phyloP scores from a whole-genome alignment of 2,113 vertebrate species.

The Seriola quinqueradiata region DNA sequence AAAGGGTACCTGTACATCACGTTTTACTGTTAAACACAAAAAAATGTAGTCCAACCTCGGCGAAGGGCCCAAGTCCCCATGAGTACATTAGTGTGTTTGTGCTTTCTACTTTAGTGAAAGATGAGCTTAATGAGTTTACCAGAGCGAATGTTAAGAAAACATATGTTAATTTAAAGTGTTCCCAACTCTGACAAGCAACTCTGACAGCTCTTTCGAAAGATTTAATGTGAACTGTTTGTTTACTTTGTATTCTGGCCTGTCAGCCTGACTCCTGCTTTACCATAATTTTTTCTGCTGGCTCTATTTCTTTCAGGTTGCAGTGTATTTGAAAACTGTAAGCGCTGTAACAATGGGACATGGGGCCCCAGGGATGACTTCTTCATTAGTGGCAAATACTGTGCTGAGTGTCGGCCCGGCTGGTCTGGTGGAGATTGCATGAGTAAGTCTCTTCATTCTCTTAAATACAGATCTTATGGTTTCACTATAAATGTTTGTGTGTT shows the following conservation, averaged over 20 bases:
- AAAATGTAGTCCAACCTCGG: conserved; percentile 12
- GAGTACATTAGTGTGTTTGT: neutral
- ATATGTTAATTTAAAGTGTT: conserved; percentile 11
- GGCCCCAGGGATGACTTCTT: conserved; percentile 94
- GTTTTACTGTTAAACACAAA: conserved; percentile 40
- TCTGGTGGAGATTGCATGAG: conserved; percentile 97
- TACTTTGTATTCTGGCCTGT: neutral
- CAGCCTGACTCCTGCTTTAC: neutral
- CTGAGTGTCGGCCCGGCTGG: conserved; percentile 95
- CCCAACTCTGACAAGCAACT: conserved; percentile 6
- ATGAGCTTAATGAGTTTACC: conserved; percentile 66
- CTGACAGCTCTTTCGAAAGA: neutral
- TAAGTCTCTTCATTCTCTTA: conserved; percentile 80
- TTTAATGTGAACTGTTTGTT: neutral
- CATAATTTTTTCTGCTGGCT: conserved; percentile 3
- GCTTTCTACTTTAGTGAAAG: conserved; percentile 29
- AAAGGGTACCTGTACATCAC: conserved; percentile 51
- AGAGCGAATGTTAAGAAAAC: conserved; percentile 54
- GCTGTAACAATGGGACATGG: conserved; percentile 97
- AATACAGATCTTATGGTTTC: conserved; percentile 11
- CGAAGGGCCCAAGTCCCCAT: conserved; percentile 24
- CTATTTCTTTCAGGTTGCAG: conserved; percentile 83
- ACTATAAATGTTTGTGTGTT: neutral
- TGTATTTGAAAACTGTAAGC: conserved; percentile 98
- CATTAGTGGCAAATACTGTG: conserved; percentile 92